Evolutionary conservation across 2,797 vertebrate species (phyloP).

Genomic region (Hapalemur alaotrensis): DNA sequence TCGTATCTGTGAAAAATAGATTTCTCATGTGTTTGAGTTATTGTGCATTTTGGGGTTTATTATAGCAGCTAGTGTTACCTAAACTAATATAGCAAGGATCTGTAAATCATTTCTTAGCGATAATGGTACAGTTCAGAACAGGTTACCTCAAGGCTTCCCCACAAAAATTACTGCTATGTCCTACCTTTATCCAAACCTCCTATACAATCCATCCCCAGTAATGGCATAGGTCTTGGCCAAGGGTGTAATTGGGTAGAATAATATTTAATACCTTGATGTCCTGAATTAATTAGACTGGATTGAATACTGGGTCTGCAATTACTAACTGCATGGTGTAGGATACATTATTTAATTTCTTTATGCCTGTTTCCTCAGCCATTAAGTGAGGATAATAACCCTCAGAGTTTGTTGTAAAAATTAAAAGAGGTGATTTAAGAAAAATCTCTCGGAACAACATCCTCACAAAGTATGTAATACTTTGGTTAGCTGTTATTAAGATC

Average conservation of each 20-base stretch:
- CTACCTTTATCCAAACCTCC: background rate
- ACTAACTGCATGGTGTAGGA: background rate
- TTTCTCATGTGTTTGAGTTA: background rate
- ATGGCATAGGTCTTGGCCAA: background rate
- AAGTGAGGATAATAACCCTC: background rate
- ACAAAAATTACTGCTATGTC: background rate
- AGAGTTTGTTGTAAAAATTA: background rate
- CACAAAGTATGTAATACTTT: background rate
- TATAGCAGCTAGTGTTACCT: background rate
- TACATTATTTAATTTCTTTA: background rate
- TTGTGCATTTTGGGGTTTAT: background rate
- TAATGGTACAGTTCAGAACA: background rate
- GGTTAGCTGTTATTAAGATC: background rate
- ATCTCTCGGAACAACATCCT: background rate
- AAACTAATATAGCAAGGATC: background rate
- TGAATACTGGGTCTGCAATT: background rate
- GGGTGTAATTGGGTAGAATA: background rate
- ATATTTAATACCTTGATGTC: background rate
- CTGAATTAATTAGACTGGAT: background rate
- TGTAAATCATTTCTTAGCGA: background rate
- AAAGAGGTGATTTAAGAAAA: background rate
- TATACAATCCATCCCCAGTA: background rate
- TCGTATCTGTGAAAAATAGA: background rate
- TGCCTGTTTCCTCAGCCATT: background rate
- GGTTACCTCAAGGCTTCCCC: background rate